Evolutionary conservation across 2,113 vertebrate genomes (phyloP), one percentile per base, ranked within the genome.

Genomic region (Odocoileus virginianus): DNA sequence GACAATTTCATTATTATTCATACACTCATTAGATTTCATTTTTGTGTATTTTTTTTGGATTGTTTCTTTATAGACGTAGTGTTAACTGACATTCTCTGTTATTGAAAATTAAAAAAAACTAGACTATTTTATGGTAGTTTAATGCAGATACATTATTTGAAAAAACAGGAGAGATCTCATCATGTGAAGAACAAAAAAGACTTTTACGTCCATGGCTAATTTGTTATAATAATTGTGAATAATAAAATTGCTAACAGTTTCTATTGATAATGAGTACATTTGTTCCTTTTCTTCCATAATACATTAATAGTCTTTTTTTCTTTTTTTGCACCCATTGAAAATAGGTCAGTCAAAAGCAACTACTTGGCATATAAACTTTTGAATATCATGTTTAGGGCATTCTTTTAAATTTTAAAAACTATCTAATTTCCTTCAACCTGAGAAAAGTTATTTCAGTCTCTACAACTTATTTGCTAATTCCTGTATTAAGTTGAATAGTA

Each of bases 401-500:
- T 97, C 47, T 79, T 94, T 76, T 94, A 50, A n/a, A 92, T 92
- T 36, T 40, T 0, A 60, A 14, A 58, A 52, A 60, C 55, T 15
- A 0, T 92, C 79, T 87, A 30, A 8, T 98, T 81, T 95, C 71
- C 3, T 78, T 96, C 36, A 67, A 82, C 21, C 54, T 27, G n/a
- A 91, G 79, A 25, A 33, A 79, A 67, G 82, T 98, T 9, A 50
- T 83, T 40, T 21, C 67, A 81, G 28, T 81, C 25, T 25, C 25
- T 97, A 54, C 10, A 97, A 36, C 92, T 40, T 93, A 27, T 3
- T 87, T 97, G 60, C 82, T 97, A 87, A 90, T 9, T 9, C 5
- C 6, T 93, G 17, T 92, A 92, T 76, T 92, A 95, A 97, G 94
- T 60, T 94, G 7, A 55, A 92, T 2, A 28, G 0, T 88, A 6